Evolutionary conservation across 2,797 vertebrate species (phyloP).

Genomic region (Halcyon smyrnensis): DNA sequence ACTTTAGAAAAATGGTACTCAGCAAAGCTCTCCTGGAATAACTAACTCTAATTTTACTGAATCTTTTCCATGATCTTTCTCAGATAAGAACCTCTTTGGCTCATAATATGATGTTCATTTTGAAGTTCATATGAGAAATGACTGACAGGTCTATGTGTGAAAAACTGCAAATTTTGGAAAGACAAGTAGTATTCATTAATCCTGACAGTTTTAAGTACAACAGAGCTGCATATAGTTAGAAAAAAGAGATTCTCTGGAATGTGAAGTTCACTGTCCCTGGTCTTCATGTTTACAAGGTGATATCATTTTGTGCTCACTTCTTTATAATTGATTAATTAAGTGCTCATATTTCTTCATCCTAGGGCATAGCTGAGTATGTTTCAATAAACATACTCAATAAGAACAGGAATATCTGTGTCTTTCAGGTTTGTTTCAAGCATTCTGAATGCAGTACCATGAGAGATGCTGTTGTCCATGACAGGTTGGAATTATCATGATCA

Average conservation of each 20-base stretch:
- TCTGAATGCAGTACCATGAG: constrained; percentile 64
- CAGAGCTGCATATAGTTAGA: not conserved
- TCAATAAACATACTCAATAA: constrained; percentile 35
- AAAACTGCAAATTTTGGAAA: not conserved
- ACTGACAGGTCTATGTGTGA: not conserved
- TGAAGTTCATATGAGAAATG: not conserved
- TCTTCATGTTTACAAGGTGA: constrained; percentile 7
- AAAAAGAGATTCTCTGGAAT: not conserved
- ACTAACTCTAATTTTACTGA: not conserved
- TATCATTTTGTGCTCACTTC: not conserved
- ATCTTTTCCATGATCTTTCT: not conserved
- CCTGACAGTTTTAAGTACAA: not conserved
- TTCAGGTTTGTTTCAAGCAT: constrained; percentile 70
- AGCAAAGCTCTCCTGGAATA: not conserved
- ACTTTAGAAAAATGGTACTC: not conserved
- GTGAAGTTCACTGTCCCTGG: not conserved
- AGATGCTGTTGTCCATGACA: constrained; percentile 70
- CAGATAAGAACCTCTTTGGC: not conserved
- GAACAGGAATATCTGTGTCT: constrained; percentile 50
- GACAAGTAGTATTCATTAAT: not conserved
- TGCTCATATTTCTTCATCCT: not conserved
- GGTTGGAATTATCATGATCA: constrained; percentile 75
- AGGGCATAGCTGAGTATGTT: not conserved
- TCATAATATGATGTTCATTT: not conserved
- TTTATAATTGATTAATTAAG: constrained; percentile 18